These are phyloP conservation scores for Amblyraja radiata DNA, from an alignment of 2,797 vertebrate species.

Conservation along the genomic window DNA sequence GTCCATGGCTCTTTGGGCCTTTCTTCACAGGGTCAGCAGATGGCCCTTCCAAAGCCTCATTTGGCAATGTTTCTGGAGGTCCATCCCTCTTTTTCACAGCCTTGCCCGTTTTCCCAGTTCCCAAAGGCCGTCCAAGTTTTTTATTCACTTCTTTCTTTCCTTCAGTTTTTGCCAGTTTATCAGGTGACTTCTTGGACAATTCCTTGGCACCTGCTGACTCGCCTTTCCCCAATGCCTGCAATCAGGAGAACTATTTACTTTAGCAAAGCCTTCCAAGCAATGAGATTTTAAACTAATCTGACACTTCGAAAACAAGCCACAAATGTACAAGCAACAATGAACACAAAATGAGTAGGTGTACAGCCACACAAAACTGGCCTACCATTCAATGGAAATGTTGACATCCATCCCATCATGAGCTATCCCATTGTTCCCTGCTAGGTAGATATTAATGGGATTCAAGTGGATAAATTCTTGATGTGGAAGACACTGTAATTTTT, in stretches of 20 bases:
- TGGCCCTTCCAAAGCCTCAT: background rate
- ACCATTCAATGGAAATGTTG: too few species aligned
- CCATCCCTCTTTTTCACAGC: background rate
- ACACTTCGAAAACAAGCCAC: background rate
- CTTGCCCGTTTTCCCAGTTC: too few species aligned
- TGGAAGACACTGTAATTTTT: background rate
- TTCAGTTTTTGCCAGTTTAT: background rate
- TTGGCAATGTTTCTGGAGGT: background rate
- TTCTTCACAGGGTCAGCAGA: background rate
- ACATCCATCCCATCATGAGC: too few species aligned
- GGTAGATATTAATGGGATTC: too few species aligned
- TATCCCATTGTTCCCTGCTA: too few species aligned
- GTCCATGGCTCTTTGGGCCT: too few species aligned
- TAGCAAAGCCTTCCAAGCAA: background rate
- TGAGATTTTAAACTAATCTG: background rate
- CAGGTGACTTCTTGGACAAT: background rate
- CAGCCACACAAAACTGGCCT: too few species aligned
- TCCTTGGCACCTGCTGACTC: background rate
- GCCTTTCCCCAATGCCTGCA: background rate
- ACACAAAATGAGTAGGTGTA: too few species aligned
- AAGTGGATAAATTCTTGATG: too few species aligned
- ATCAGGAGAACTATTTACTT: background rate
- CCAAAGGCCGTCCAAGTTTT: background rate
- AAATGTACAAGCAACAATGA: background rate
- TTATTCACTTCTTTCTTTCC: background rate